phyloP scores from a whole-genome alignment of 2,888 invertebrate genomes.

The Linyphia triangularis region DNA sequence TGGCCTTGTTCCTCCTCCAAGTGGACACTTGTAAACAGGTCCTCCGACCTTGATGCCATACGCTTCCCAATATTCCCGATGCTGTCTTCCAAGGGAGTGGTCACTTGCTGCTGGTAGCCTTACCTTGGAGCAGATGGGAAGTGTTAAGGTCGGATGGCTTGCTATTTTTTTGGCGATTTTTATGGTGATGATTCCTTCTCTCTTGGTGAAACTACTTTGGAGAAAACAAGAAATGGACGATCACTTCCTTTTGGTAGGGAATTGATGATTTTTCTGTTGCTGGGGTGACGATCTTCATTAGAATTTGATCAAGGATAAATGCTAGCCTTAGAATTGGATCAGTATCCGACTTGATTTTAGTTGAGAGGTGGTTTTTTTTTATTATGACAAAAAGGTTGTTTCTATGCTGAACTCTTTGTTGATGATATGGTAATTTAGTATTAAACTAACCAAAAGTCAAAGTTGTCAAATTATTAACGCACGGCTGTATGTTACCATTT shows the following conservation, averaged over 20 bases:
- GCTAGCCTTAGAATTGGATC: neutral
- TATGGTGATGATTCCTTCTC: slow-evolving; percentile 37
- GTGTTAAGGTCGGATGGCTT: slow-evolving; percentile 58
- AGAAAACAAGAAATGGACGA: neutral
- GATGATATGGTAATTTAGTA: no score
- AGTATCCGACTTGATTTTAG: neutral
- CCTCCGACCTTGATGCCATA: slow-evolving; percentile 61
- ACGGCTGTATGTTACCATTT: no score
- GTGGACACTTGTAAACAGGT: slow-evolving; percentile 74
- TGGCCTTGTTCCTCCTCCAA: slow-evolving; percentile 49
- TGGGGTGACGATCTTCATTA: slow-evolving; percentile 4
- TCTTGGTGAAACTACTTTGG: neutral
- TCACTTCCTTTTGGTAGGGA: slow-evolving; percentile 33
- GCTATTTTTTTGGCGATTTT: slow-evolving; percentile 13
- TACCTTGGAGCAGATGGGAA: slow-evolving; percentile 66
- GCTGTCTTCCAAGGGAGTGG: slow-evolving; percentile 70
- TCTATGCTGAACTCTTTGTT: no score
- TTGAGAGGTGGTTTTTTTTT: no score
- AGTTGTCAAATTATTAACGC: no score
- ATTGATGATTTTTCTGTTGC: neutral
- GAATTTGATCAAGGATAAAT: slow-evolving; percentile 25
- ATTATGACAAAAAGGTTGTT: no score
- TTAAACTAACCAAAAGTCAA: no score
- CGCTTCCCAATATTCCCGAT: slow-evolving; percentile 30
- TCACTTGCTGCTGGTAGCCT: slow-evolving; percentile 11